phyloP scores from a whole-genome alignment of 2,888 invertebrate species.

The Hirtodrosophila duncani region DNA sequence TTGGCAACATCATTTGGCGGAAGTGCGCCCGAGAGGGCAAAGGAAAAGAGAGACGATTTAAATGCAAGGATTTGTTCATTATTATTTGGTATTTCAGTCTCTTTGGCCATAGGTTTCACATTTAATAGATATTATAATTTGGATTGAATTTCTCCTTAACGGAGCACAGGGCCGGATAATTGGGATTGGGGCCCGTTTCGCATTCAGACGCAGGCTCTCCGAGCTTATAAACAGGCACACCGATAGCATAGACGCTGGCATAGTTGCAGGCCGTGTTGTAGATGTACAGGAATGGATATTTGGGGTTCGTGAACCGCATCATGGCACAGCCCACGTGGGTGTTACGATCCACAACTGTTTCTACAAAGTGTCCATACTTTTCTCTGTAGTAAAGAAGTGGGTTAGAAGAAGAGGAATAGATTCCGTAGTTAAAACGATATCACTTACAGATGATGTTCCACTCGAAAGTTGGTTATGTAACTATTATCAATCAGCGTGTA shows the following conservation, averaged over 20 bases:
- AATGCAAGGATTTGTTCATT: not conserved
- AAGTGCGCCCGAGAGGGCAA: constrained; percentile 8
- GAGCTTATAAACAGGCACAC: constrained; percentile 69
- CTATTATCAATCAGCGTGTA: constrained; percentile 70
- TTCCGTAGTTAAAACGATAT: fast-evolving
- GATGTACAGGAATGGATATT: constrained; percentile 69
- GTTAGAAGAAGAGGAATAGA: no score
- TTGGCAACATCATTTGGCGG: constrained; percentile 31
- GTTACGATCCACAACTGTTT: constrained; percentile 75
- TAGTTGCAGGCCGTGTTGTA: constrained; percentile 77
- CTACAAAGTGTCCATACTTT: constrained; percentile 77
- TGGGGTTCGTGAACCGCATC: constrained; percentile 71
- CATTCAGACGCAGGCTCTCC: constrained; percentile 75
- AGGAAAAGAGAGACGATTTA: no score
- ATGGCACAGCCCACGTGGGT: constrained; percentile 77
- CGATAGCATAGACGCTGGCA: constrained; percentile 75
- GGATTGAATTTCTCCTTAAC: constrained; percentile 73
- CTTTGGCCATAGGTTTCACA: constrained; percentile 14
- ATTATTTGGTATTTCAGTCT: constrained; percentile 5
- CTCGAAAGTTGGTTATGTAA: constrained; percentile 71
- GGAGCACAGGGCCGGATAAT: constrained; percentile 74
- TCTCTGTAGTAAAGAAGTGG: constrained; percentile 55
- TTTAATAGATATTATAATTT: constrained; percentile 61
- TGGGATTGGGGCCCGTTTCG: constrained; percentile 63
- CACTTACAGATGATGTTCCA: constrained; percentile 73